Evolutionary conservation across 1,140 invertebrate species (phyloP), one percentile per base, ranked within the genome.

Genomic region (Melipona quadrifasciata): DNA sequence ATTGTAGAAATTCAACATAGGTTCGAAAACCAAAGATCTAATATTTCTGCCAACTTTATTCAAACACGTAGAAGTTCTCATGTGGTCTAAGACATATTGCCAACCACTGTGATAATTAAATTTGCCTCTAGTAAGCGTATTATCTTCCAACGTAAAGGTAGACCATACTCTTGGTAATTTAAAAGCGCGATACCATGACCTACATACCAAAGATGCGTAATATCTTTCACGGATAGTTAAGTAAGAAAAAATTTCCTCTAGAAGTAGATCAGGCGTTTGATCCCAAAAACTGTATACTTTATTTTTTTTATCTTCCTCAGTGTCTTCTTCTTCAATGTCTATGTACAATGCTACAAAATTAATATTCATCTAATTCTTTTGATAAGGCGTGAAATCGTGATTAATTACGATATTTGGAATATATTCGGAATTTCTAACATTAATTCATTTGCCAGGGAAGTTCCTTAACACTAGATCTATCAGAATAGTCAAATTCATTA

Each of bases 71-170:
- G 97, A 97, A 0, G 97, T 96, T 80, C 97, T 94, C 86, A 97
- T 95, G 91, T 97, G 97, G 93, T 98, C 97, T 82, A 98, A 91
- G 73, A 97, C 96, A 90, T 97, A 96, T 93, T 97, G 96, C 96
- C 97, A 98, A 17, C 97, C 97, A 78, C 97, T 97, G 92, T 98
- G 98, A 89, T 98, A 97, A 92, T 98, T 98, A 91, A 96, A 98
- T 91, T 96, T 96, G 10, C 97, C 95, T 78, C 97, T 95, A 0
- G 97, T 98, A 6, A 98, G 93, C 0, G 97, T 97, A 17, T 94
- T 95, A 91, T 98, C 97, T 82, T 96, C 95, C 31, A 98, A 93
- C 1, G 96, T 94, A 91, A 98, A 98, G 10, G 95, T 96, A 21
- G 96, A 94, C 97, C 97, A 98, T 31, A 97, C 96, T 51, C 95